Conservation (phyloP, 2,888 invertebrate genomes). For the Drosophila stalkeri region DNA sequence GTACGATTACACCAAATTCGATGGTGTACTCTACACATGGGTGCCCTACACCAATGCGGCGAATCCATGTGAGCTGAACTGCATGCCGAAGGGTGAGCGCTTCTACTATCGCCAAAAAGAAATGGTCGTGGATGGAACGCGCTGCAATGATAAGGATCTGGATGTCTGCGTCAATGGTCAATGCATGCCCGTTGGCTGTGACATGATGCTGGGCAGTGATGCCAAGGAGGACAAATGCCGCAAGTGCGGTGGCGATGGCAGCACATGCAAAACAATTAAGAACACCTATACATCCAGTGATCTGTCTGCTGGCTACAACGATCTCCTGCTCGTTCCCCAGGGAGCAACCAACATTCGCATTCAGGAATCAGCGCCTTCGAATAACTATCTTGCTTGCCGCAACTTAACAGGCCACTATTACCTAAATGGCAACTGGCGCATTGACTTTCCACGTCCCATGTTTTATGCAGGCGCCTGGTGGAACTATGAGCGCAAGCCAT, state of each 20-base stretch:
- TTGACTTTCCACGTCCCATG: constrained; percentile 94
- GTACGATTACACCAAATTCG: constrained; percentile 92
- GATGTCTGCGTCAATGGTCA: constrained; percentile 98
- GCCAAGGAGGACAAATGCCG: constrained; percentile 95
- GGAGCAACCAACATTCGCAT: constrained; percentile 96
- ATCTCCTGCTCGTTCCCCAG: constrained; percentile 94
- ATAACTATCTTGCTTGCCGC: constrained; percentile 95
- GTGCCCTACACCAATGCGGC: constrained; percentile 94
- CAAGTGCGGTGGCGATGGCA: constrained; percentile 96
- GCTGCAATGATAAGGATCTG: constrained; percentile 92
- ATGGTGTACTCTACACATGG: constrained; percentile 94
- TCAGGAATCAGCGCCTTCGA: constrained; percentile 91
- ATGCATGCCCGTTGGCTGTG: constrained; percentile 97
- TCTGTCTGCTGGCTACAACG: constrained; percentile 94
- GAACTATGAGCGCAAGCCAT: constrained; percentile 93
- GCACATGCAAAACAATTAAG: constrained; percentile 92
- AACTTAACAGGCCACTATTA: constrained; percentile 94
- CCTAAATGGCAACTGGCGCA: constrained; percentile 97
- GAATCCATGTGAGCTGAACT: constrained; percentile 97
- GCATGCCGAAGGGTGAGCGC: constrained; percentile 95
- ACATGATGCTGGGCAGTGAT: constrained; percentile 95
- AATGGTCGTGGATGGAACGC: constrained; percentile 93
- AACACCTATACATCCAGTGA: constrained; percentile 91
- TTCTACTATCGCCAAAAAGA: constrained; percentile 95
- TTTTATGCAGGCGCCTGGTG: constrained; percentile 94